Percentiles rank a stretch among this genome's conserved stretches.
These are phyloP conservation scores for Notodonta dromedarius DNA, from an alignment of 2,888 invertebrate species.

Conservation along the genomic window DNA sequence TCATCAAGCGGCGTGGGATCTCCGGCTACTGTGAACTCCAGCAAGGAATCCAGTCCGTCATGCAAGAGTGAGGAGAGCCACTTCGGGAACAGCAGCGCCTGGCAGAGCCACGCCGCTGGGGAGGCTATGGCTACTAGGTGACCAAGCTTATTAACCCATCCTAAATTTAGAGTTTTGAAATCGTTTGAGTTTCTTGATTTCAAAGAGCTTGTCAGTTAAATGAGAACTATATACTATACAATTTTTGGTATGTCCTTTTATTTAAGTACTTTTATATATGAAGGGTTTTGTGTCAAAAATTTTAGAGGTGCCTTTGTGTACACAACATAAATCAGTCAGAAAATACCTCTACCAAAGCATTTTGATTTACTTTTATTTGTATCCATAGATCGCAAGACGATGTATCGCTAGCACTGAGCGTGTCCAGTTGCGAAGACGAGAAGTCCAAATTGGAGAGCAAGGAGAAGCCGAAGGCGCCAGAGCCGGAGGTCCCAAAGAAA, in stretches of 20 bases:
- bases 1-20: constrained; percentile 73
- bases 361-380: too few relatives aligned
- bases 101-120: constrained; percentile 81
- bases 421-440: constrained; percentile 81
- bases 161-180: too few relatives aligned
- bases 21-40: constrained; percentile 72
- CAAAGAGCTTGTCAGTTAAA: too few relatives aligned
- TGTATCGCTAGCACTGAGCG: constrained; percentile 77
- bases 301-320: too few relatives aligned
- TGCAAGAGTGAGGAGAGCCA: constrained; percentile 81
- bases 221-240: too few relatives aligned
- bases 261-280: too few relatives aligned
- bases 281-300: too few relatives aligned
- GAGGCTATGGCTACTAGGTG: constrained; percentile 82
- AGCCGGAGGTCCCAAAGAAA: constrained; percentile 66
- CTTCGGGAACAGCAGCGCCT: constrained; percentile 73
- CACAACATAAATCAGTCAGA: too few relatives aligned
- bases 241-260: too few relatives aligned
- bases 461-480: constrained; percentile 45
- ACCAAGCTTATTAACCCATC: neutral
- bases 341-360: neutral
- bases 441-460: constrained; percentile 71
- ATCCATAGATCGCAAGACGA: constrained; percentile 77
- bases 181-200: too few relatives aligned
- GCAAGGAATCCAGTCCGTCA: constrained; percentile 81